Conservation (phyloP, 2,113 vertebrate genomes). For the Ammospiza nelsoni region DNA sequence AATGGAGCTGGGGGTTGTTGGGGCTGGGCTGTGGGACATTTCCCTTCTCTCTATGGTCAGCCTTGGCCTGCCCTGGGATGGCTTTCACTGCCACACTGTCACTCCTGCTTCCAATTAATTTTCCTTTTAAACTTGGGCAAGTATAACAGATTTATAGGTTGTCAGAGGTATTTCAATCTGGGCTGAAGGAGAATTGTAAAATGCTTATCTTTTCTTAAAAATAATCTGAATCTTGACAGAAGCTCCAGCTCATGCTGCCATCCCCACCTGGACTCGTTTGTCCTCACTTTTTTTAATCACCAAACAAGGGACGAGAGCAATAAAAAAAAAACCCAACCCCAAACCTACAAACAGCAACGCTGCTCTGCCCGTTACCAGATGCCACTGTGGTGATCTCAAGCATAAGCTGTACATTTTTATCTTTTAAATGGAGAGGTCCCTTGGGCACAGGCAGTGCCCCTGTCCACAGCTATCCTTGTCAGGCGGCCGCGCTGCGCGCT, state of each 20-base stretch:
- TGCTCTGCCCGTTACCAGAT: neutral
- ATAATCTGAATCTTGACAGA: neutral
- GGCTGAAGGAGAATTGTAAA: neutral
- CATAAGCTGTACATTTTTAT: constrained; percentile 70
- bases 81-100: neutral
- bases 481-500: neutral
- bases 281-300: neutral
- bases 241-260: neutral
- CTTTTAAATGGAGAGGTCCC: constrained; percentile 51
- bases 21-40: neutral
- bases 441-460: constrained; percentile 59
- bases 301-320: neutral
- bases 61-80: neutral
- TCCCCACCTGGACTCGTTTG: neutral
- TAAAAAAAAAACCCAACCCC: neutral
- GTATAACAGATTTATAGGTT: neutral
- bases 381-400: constrained; percentile 48
- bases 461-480: constrained; percentile 71
- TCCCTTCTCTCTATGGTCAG: neutral
- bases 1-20: neutral
- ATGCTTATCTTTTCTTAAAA: neutral
- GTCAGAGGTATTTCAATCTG: neutral
- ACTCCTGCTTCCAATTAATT: neutral
- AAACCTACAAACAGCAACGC: neutral
- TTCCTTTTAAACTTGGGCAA: neutral